These are phyloP conservation scores for Hecatera dysodea DNA, from an alignment of 2,888 invertebrate species.

Conservation along the genomic window DNA sequence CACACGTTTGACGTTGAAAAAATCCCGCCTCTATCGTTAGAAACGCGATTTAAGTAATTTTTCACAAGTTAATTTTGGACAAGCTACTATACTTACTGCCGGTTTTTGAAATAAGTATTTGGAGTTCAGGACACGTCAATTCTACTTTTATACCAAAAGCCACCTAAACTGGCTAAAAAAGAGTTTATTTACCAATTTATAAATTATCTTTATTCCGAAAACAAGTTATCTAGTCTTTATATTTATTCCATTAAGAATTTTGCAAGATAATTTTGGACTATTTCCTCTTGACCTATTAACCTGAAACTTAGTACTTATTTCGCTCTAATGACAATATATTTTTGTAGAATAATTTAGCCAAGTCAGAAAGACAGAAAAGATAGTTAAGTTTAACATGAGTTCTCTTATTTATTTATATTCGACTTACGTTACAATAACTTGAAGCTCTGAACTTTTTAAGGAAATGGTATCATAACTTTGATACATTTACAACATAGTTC, in stretches of 20 bases:
- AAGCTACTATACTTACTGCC: neutral
- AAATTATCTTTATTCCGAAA: neutral
- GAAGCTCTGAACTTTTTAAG: neutral
- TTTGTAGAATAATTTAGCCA: neutral
- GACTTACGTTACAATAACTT: neutral
- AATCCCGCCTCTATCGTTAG: constrained; percentile 23
- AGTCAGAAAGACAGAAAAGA: neutral
- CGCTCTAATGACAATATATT: neutral
- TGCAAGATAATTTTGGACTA: neutral
- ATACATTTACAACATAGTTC: neutral
- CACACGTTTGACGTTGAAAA: constrained; percentile 20
- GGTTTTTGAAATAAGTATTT: neutral
- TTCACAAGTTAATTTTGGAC: neutral
- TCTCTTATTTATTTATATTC: neutral
- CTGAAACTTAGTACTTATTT: neutral
- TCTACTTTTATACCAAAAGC: neutral
- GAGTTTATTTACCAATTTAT: neutral
- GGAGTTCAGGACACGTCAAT: neutral
- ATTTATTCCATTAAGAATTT: neutral
- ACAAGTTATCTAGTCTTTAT: neutral
- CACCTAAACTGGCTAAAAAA: no score
- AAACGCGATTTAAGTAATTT: neutral
- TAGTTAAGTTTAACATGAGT: neutral
- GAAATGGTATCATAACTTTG: neutral
- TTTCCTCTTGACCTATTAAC: neutral